These are phyloP conservation scores for Plagodis dolabraria DNA, from an alignment of 2,888 invertebrate genomes.

Conservation along the genomic window DNA sequence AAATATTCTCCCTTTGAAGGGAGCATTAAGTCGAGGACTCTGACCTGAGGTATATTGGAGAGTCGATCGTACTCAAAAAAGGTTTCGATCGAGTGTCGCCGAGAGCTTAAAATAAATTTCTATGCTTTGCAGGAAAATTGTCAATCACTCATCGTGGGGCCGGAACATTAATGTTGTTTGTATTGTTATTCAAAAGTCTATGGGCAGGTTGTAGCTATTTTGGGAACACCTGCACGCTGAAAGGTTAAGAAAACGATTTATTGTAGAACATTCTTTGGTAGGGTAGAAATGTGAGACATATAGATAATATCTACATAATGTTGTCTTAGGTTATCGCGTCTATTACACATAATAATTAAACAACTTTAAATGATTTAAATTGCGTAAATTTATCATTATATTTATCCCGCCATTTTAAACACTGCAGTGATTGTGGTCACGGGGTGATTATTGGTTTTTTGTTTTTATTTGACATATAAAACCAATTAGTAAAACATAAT, in stretches of 20 bases:
- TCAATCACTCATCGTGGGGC: slow-evolving; percentile 12
- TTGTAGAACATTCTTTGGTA: too few relatives aligned
- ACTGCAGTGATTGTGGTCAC: too few relatives aligned
- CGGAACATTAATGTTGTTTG: slow-evolving; percentile 7
- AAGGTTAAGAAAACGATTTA: neutral
- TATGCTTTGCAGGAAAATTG: slow-evolving; percentile 7
- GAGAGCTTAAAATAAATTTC: slow-evolving; percentile 2
- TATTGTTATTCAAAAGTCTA: slow-evolving; percentile 6
- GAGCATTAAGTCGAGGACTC: slow-evolving; percentile 12
- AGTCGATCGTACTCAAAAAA: slow-evolving; percentile 15
- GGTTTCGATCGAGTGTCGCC: slow-evolving; percentile 7
- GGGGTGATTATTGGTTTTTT: too few relatives aligned
- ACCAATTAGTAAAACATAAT: too few relatives aligned
- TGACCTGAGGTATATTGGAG: slow-evolving; percentile 15
- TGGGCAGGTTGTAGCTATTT: neutral
- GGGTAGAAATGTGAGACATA: too few relatives aligned
- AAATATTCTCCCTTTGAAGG: slow-evolving; percentile 16
- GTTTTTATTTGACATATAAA: too few relatives aligned
- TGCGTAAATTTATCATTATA: too few relatives aligned
- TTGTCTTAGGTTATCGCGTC: too few relatives aligned
- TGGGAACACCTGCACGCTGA: neutral
- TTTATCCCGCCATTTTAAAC: too few relatives aligned
- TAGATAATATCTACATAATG: too few relatives aligned
- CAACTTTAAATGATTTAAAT: too few relatives aligned
- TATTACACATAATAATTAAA: too few relatives aligned